phyloP scores from a whole-genome alignment of 2,113 vertebrate species.

The Cyanistes caeruleus region DNA sequence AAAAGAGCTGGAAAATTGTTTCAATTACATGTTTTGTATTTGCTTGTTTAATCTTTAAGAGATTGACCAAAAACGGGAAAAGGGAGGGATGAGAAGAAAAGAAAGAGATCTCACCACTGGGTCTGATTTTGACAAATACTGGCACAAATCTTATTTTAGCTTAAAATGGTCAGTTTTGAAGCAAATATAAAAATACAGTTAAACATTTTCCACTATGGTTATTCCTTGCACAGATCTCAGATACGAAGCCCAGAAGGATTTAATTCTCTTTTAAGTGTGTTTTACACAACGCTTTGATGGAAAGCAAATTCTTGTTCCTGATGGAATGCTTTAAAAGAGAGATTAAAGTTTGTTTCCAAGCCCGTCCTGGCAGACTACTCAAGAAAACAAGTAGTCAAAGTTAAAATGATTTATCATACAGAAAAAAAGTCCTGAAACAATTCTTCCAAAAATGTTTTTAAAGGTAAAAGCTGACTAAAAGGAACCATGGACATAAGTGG shows the following conservation, averaged over 20 bases:
- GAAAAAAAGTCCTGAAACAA: neutral
- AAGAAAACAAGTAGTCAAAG: conserved; percentile 47
- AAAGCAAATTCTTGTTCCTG: conserved; percentile 57
- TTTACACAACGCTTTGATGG: conserved; percentile 34
- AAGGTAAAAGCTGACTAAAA: conserved; percentile 55
- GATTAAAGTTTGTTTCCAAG: conserved; percentile 58
- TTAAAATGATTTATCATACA: conserved; percentile 48
- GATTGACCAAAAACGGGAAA: neutral
- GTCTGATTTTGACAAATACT: neutral
- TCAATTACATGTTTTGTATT: conserved; percentile 1
- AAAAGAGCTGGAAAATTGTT: conserved; percentile 19
- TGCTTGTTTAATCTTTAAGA: conserved; percentile 19
- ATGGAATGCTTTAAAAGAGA: conserved; percentile 62
- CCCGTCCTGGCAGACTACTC: conserved; percentile 34
- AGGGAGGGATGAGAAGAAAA: conserved; percentile 25
- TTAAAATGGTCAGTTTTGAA: neutral
- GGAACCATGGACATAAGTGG: neutral
- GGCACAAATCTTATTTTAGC: neutral
- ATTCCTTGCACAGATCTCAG: conserved; percentile 6
- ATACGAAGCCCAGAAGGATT: conserved; percentile 35
- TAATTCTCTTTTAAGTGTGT: conserved; percentile 48
- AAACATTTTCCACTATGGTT: neutral
- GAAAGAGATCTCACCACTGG: neutral
- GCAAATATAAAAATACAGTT: conserved; percentile 5
- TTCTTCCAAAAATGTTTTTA: conserved; percentile 15